Base-by-base conservation (phyloP, 2,797 vertebrate species). In the Carcharodon carcharias region DNA sequence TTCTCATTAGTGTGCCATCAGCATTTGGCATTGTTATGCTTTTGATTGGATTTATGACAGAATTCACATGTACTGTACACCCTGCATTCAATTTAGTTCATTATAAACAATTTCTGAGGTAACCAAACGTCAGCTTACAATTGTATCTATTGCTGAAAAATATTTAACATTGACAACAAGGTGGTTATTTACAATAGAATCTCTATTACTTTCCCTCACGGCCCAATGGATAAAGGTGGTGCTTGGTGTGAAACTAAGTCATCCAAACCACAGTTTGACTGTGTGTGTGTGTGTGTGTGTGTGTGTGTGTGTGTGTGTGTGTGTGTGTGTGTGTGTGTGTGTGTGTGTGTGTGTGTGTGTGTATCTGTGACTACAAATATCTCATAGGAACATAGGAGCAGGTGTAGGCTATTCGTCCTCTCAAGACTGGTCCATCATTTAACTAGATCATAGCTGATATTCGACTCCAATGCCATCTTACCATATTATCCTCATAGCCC, bases 41-140 rank as follows among this genome's bases (percentile, higher is more conserved):
- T 93, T 65, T 93, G 91, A 45, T 93, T 93, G 91, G 91, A 93
- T 67, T 93, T 93, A 45, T 67, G 61, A 26, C 40, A 65, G 61
- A 67, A 45, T 93, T 93, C 23, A 28, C 91, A 93, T 45, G 61
- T 26, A 67, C 21, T 40, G 21, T n/a, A 40, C 91, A 93, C 18
- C 0, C n/a, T 26, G 63, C 63, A 67, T 93, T 65, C n/a, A 93
- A 9, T 93, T 93, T 93, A 26, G n/a, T 65, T 93, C 40, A 67
- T 93, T 67, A 67, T 93, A 65, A 65, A 93, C 11, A 67, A 8
- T 93, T 67, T 67, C 63, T 67, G 21, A 26, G 18, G 40, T 65
- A 93, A 65, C 61, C n/a, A 45, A 93, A 67, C 40, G 61, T 12
- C 40, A 67, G 21, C 61, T 67, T 67, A 67, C 63, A 65, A 93